Evolutionary conservation across 2,797 vertebrate genomes (phyloP), one percentile per base, ranked within the genome.

Genomic region (Labeo calbasu): DNA sequence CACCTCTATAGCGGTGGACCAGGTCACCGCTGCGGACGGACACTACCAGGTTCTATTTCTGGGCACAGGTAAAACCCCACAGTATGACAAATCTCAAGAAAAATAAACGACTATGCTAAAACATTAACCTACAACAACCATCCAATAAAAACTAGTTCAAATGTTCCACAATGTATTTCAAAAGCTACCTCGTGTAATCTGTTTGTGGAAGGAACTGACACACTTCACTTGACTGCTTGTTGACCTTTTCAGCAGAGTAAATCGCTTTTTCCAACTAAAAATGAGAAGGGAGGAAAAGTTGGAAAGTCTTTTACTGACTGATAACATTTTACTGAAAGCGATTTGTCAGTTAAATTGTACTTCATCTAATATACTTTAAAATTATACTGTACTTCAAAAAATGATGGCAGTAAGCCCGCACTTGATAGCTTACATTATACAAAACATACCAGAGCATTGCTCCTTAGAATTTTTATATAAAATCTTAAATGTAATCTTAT

Each of bases 21-120:
- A 97, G 89, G 98, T 99, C 43, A 94, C 91, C 40, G 98, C 98
- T 11, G 96, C 97, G 0, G 98, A 99, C 11, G 98, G 98, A 3
- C 96, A 95, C 92, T 99, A 99, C 77, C 97, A 99, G 0, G 97
- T 99, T 85, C 94, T 99, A 15, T 99, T 99, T 92, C 96, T 99
- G 17, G 98, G 98, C 79, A 99, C 98, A 91, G 97, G 98, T 99
- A 93, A 36, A 40, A 2, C 19, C 28, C 5, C 21, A 25, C 2
- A 15, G 7, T 19, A 68, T 46, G 51, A 50, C 17, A 59, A 43
- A 57, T 66, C 59, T 68, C 23, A 23, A 61, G 3, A 10, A 15
- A 82, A 21, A 48, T 17, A 5, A 59, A 63, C 46, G 19, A 46
- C 10, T 12, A 5, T 23, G 5, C 11, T 55, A 28, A 0, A 68